Evolutionary conservation across 2,113 vertebrate species (phyloP).

Genomic region (Dermatemys mawii): DNA sequence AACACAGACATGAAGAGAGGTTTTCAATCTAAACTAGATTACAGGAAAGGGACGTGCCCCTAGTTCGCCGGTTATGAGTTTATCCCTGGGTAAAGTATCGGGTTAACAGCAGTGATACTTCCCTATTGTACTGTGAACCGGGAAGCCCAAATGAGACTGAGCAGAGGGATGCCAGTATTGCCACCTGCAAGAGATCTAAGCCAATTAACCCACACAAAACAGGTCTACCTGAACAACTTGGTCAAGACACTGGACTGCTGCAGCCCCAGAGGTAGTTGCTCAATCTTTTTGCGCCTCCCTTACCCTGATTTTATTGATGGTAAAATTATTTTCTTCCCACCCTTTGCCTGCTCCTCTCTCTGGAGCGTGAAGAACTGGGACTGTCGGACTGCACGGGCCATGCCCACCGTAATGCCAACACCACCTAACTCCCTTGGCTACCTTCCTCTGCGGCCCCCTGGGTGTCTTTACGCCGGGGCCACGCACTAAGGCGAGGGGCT

Average conservation of each 20-base stretch:
- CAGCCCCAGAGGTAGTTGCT: neutral
- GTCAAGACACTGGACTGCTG: neutral
- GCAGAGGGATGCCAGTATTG: neutral
- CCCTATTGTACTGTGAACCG: neutral
- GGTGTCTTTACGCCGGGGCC: too few relatives aligned
- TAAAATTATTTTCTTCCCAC: neutral
- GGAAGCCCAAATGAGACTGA: neutral
- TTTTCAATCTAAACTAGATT: neutral
- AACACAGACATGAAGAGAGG: neutral
- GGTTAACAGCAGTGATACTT: fast-evolving
- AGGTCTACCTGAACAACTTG: neutral
- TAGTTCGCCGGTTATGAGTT: neutral
- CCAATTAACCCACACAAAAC: neutral
- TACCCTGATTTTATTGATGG: neutral
- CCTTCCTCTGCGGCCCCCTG: neutral
- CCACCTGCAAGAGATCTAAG: neutral
- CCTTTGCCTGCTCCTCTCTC: neutral
- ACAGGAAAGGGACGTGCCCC: neutral
- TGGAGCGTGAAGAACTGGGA: neutral
- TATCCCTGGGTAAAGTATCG: fast-evolving
- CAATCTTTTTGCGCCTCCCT: neutral
- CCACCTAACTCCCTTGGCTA: neutral
- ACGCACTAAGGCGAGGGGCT: too few relatives aligned
- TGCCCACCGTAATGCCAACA: neutral
- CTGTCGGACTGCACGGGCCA: neutral